These are phyloP conservation scores for Mastigias papua DNA, from an alignment of 30 jellyfish, hydroid and myxozoan species.

Conservation along the genomic window DNA sequence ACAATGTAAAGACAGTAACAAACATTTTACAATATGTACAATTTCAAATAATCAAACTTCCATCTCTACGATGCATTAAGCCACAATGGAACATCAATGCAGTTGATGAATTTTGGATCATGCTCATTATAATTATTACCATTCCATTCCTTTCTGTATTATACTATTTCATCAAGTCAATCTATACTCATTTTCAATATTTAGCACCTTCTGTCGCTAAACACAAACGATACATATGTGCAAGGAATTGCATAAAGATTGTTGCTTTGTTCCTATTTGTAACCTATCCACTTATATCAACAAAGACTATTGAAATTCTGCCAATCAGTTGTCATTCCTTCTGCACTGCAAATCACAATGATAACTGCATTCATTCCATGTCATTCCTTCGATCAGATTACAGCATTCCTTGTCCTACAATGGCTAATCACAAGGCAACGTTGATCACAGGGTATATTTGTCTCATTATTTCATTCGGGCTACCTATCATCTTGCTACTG, in stretches of 20 bases:
- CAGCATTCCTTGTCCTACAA: slow-evolving; percentile 46
- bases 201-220: neutral
- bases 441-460: neutral
- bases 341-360: slow-evolving; percentile 21
- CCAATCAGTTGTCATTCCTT: slow-evolving; percentile 62
- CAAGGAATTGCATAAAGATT: slow-evolving; percentile 23
- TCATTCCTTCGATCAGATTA: slow-evolving; percentile 62
- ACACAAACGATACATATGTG: neutral
- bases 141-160: slow-evolving; percentile 22
- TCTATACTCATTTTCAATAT: neutral
- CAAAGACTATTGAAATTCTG: neutral
- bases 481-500: slow-evolving; percentile 43
- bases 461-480: slow-evolving; percentile 42
- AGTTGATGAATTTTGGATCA: slow-evolving; percentile 22
- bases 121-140: neutral
- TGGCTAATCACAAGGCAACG: neutral
- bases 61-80: slow-evolving; percentile 7
- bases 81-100: neutral
- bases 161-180: neutral
- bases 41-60: slow-evolving; percentile 20
- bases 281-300: neutral
- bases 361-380: slow-evolving; percentile 28
- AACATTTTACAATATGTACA: slow-evolving; percentile 14
- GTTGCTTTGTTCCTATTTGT: slow-evolving; percentile 3
- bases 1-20: neutral